These are phyloP conservation scores for Drosophila tanythrix DNA, from an alignment of 2,888 invertebrate species.

Conservation along the genomic window DNA sequence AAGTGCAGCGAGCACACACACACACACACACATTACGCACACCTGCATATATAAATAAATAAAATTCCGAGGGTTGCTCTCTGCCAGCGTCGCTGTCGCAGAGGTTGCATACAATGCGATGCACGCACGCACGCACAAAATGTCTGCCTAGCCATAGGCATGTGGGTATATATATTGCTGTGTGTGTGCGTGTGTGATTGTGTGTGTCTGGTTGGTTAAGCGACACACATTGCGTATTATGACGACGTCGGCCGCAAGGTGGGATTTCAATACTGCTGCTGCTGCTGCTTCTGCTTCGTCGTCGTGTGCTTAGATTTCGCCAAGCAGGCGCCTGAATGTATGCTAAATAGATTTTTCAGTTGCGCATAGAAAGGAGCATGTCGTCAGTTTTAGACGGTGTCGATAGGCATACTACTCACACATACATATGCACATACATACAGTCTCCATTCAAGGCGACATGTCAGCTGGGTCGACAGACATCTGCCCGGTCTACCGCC, in stretches of 20 bases:
- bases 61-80: slow-evolving; percentile 58
- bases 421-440: slow-evolving; percentile 5
- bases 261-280: slow-evolving; percentile 62
- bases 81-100: slow-evolving; percentile 30
- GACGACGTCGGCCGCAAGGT: slow-evolving; percentile 57
- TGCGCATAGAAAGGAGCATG: slow-evolving; percentile 35
- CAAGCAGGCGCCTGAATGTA: slow-evolving; percentile 75
- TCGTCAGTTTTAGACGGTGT: slow-evolving; percentile 56
- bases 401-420: slow-evolving; percentile 39
- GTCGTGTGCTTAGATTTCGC: slow-evolving; percentile 64
- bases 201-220: slow-evolving; percentile 57
- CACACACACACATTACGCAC: slow-evolving; percentile 51
- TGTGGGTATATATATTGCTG: slow-evolving; percentile 12
- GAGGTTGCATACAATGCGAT: slow-evolving; percentile 59
- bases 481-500: slow-evolving; percentile 11
- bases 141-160: slow-evolving; percentile 59
- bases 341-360: slow-evolving; percentile 73
- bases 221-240: slow-evolving; percentile 79
- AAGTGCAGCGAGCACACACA: slow-evolving; percentile 68
- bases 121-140: slow-evolving; percentile 75
- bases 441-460: slow-evolving; percentile 72
- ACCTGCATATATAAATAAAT: slow-evolving; percentile 19
- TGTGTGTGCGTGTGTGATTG: slow-evolving; percentile 13
- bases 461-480: slow-evolving; percentile 55
- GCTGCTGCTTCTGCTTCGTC: slow-evolving; percentile 1